Percentiles rank a stretch among this genome's conserved stretches.
Evolutionary conservation across 2,113 vertebrate species (phyloP).

Genomic region (Synchiropus splendidus): DNA sequence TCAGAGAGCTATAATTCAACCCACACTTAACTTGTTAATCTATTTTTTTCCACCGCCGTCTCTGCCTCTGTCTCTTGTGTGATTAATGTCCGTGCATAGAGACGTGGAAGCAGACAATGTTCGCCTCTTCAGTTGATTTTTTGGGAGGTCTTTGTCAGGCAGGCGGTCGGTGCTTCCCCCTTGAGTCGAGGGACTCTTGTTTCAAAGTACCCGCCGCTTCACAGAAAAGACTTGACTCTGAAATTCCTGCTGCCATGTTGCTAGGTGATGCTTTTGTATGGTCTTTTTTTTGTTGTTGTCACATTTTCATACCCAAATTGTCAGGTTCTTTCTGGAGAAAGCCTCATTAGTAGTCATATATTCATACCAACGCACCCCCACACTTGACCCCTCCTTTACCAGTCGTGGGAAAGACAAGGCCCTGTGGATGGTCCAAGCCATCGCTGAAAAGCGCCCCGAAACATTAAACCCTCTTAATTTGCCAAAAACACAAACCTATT

Average conservation of each 20-base stretch:
- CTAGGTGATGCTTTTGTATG: constrained; percentile 65
- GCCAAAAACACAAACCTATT: constrained; percentile 2
- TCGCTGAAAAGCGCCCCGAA: too few relatives aligned
- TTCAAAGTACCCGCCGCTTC: constrained; percentile 49
- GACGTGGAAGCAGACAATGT: constrained; percentile 44
- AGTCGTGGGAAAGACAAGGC: constrained; percentile 67
- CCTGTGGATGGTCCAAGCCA: neutral
- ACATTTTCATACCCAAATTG: constrained; percentile 70
- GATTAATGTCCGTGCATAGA: constrained; percentile 53
- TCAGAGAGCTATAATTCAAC: constrained; percentile 47
- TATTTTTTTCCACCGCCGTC: constrained; percentile 38
- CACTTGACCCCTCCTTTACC: constrained; percentile 67
- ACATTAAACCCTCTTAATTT: too few relatives aligned
- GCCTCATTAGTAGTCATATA: constrained; percentile 72
- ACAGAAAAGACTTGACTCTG: constrained; percentile 66
- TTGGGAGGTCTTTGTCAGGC: constrained; percentile 48
- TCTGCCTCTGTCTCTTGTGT: constrained; percentile 44
- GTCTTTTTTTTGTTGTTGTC: constrained; percentile 47
- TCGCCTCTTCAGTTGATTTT: constrained; percentile 40
- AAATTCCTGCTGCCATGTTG: constrained; percentile 67
- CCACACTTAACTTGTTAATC: constrained; percentile 61
- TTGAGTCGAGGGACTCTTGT: constrained; percentile 51
- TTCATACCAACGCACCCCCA: constrained; percentile 63
- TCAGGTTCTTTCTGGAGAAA: constrained; percentile 51
- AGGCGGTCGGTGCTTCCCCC: constrained; percentile 41